phyloP scores from a whole-genome alignment of 2,113 vertebrate genomes.

The Marmota monax region DNA sequence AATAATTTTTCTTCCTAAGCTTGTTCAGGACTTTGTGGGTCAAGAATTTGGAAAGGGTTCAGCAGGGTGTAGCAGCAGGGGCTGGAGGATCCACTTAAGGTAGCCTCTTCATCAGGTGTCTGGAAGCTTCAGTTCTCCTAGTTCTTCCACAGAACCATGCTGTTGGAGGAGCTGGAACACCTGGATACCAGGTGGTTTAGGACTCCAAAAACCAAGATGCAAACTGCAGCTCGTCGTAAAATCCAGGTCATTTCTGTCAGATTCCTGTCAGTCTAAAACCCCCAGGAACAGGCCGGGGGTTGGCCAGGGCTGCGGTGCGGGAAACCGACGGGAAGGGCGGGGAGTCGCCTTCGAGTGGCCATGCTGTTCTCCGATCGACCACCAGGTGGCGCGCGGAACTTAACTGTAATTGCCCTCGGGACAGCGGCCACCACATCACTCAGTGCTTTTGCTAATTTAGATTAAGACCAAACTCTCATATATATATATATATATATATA shows the following conservation, averaged over 20 bases:
- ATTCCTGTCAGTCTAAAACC: background rate
- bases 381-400: background rate
- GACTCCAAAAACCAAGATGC: background rate
- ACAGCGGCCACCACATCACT: background rate
- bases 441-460: background rate
- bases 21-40: background rate
- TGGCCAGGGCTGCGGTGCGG: background rate
- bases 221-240: background rate
- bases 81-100: background rate
- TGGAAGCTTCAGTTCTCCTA: background rate
- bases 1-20: background rate
- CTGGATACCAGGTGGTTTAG: background rate
- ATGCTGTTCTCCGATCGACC: background rate
- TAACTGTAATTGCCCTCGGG: too few species aligned
- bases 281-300: background rate
- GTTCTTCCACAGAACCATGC: background rate
- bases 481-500: too few species aligned
- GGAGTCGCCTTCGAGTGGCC: background rate
- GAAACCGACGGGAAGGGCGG: background rate
- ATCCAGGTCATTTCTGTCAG: background rate
- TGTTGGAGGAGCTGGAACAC: background rate
- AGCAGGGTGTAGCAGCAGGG: background rate
- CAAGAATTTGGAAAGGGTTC: background rate
- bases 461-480: background rate
- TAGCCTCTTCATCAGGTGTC: background rate